phyloP scores from a whole-genome alignment of 2,888 invertebrate genomes.

The Leptogaster cylindrica region DNA sequence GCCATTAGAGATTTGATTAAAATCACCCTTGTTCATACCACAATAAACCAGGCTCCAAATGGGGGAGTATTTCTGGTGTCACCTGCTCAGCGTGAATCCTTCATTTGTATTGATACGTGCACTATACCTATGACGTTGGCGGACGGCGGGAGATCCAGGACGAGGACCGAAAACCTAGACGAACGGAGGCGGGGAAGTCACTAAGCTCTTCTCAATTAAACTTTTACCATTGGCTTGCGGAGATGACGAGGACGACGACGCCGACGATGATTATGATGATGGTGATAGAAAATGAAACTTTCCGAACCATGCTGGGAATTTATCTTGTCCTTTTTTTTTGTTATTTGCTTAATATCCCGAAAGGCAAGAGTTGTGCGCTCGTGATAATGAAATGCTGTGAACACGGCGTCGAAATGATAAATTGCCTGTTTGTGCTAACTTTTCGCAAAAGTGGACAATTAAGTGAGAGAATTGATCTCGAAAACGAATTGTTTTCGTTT shows the following conservation, averaged over 20 bases:
- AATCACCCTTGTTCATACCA: too few species aligned
- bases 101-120: too few species aligned
- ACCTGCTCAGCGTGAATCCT: slow-evolving; percentile 3
- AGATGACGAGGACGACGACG: too few species aligned
- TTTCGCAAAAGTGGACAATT: too few species aligned
- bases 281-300: slow-evolving; percentile 24
- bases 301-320: neutral
- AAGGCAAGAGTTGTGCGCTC: neutral
- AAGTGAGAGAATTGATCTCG: too few species aligned
- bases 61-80: neutral
- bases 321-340: too few species aligned
- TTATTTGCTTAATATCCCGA: slow-evolving; percentile 26
- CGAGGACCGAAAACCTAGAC: too few species aligned
- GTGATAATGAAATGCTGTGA: slow-evolving; percentile 17
- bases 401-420: neutral
- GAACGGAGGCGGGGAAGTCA: slow-evolving; percentile 2
- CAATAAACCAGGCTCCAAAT: too few species aligned
- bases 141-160: too few species aligned
- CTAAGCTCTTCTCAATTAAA: slow-evolving; percentile 20
- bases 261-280: too few species aligned
- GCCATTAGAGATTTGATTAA: slow-evolving; percentile 27
- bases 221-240: slow-evolving; percentile 26
- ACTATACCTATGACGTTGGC: too few species aligned
- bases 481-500: too few species aligned
- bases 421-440: slow-evolving; percentile 9